A percentile compares a stretch with the other conserved stretches of the same genome.
phyloP scores from a whole-genome alignment of 2,888 invertebrate genomes.

The Lasioglossum figueresi region DNA sequence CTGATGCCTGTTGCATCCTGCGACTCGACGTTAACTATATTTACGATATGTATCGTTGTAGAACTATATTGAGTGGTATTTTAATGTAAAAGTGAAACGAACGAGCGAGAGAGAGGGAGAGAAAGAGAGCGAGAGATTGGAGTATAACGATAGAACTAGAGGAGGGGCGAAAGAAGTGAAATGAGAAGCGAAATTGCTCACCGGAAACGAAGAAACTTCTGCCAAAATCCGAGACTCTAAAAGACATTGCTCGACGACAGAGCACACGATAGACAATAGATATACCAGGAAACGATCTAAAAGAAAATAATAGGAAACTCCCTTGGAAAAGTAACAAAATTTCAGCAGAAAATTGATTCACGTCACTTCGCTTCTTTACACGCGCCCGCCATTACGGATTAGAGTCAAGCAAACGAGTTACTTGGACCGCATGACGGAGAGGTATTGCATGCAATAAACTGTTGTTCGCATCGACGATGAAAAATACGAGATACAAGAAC shows the following conservation, averaged over 20 bases:
- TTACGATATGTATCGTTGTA: slow-evolving; percentile 61
- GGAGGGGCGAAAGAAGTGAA: slow-evolving; percentile 52
- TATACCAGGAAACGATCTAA: background rate
- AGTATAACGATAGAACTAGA: slow-evolving; percentile 21
- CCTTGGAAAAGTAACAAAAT: slow-evolving; percentile 2
- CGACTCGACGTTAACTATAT: slow-evolving; percentile 56
- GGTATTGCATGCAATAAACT: slow-evolving; percentile 64
- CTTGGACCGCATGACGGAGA: slow-evolving; percentile 43
- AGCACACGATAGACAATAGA: background rate
- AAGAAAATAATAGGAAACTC: background rate
- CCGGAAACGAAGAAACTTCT: background rate
- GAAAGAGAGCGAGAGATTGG: slow-evolving; percentile 35
- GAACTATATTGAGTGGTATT: slow-evolving; percentile 66
- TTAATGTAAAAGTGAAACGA: slow-evolving; percentile 63
- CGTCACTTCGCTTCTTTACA: slow-evolving; percentile 59
- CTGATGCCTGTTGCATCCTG: slow-evolving; percentile 59
- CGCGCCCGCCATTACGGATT: slow-evolving; percentile 15
- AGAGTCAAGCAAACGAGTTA: slow-evolving; percentile 19
- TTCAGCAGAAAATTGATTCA: background rate
- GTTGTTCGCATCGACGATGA: slow-evolving; percentile 55
- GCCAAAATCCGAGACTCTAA: background rate
- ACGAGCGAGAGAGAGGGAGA: slow-evolving; percentile 18
- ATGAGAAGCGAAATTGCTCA: slow-evolving; percentile 14
- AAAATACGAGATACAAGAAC: slow-evolving; percentile 38
- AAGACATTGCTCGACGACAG: background rate